phyloP scores from a whole-genome alignment of 1,140 invertebrate genomes.

The Wasmannia auropunctata region DNA sequence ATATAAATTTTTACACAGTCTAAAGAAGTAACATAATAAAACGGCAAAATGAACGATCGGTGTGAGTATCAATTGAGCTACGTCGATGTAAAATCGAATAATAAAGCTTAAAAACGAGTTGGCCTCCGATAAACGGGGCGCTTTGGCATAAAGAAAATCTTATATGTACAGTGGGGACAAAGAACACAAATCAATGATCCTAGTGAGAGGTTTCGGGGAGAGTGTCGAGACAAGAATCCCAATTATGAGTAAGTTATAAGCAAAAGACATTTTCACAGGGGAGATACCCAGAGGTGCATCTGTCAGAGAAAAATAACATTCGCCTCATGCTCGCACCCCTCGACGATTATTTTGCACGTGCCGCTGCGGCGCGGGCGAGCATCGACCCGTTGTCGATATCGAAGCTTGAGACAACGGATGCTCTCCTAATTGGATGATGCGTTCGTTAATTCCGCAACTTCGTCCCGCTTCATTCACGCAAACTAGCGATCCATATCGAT shows the following conservation, averaged over 20 bases:
- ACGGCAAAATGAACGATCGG: neutral
- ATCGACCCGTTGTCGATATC: neutral
- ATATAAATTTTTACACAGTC: too few species aligned
- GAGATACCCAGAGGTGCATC: slow-evolving; percentile 85
- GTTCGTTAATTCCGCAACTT: slow-evolving; percentile 40
- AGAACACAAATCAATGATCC: slow-evolving; percentile 39
- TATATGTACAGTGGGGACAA: slow-evolving; percentile 28
- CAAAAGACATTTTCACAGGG: slow-evolving; percentile 66
- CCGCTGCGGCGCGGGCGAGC: neutral
- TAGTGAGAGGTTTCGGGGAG: slow-evolving; percentile 66
- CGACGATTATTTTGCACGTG: slow-evolving; percentile 65
- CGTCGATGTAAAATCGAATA: slow-evolving; percentile 20
- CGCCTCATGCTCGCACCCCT: slow-evolving; percentile 61
- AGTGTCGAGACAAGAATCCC: slow-evolving; percentile 70
- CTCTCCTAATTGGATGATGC: slow-evolving; percentile 10
- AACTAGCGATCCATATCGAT: neutral
- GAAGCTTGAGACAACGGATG: neutral
- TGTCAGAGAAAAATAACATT: slow-evolving; percentile 80
- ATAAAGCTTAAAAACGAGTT: neutral
- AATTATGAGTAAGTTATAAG: slow-evolving; percentile 60
- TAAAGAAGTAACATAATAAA: neutral
- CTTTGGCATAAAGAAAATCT: slow-evolving; percentile 8
- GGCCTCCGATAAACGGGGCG: neutral
- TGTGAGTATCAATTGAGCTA: neutral
- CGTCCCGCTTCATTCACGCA: neutral